Base-by-base conservation (phyloP, 1,140 invertebrate species). In the Neelides sp. region DNA sequence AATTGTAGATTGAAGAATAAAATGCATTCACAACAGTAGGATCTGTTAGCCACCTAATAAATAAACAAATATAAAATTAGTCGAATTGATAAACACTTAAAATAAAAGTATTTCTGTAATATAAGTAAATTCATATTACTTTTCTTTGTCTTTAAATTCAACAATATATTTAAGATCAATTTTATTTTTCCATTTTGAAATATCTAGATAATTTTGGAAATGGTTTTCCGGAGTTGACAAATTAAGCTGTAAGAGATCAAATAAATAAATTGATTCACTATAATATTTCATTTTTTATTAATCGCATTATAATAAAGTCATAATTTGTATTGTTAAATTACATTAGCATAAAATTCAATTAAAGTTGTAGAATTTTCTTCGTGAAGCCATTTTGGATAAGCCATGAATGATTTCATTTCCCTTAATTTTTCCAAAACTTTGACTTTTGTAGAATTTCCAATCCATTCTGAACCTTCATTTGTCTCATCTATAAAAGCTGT, bases 1-100 rank as follows among this genome's bases (percentile, higher is more conserved):
- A 50, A 28, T 57, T 57, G 22, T 57, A 43, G 3, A 17, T 37
- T 4, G 46, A 51, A 2, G 37, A 53, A 39, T 53, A 57, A 23
- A 52, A 53, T 2, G 55, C 50, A 42, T 53, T 52, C 0, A 57
- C 50, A 12, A 49, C 50, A 3, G 51, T 53, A 1, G 55, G 50
- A 30, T 57, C 43, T 2, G 27, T 28, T 10, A 35, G 22, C 55
- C 55, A 57, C n/a, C n/a, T n/a, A n/a, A n/a, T n/a, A n/a, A n/a
- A n/a, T n/a, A n/a, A n/a, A n/a, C n/a, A n/a, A n/a, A n/a, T n/a
- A n/a, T n/a, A n/a, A n/a, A n/a, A n/a, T n/a, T n/a, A n/a, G n/a
- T n/a, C n/a, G n/a, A n/a, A n/a, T n/a, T n/a, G n/a, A n/a, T n/a
- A n/a, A n/a, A n/a, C n/a, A n/a, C n/a, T n/a, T n/a, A n/a, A n/a